Base-by-base conservation (phyloP, 2,888 invertebrate species). In the Vanessa cardui region DNA sequence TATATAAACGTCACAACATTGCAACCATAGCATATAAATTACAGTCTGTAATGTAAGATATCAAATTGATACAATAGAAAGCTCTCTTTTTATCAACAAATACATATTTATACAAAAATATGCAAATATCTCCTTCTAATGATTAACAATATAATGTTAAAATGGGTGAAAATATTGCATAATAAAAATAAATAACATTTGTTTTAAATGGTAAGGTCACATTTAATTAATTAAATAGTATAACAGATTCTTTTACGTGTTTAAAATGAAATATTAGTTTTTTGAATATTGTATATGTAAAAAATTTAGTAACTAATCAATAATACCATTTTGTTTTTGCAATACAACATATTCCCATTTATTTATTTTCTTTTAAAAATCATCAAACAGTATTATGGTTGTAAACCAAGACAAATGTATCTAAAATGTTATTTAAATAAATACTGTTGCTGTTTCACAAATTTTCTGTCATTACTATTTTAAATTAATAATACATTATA, bases 1-100 rank as follows among this genome's bases (percentile, higher is more conserved):
- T 39, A 12, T 75, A 58, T 62, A 62, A 68, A 69, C 58, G 68
- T 52, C 21, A 65, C 39, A 66, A 67, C 69, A 59, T 69, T 72
- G 69, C 72, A 73, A 69, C 61, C 61, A 66, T 69, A 54, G 46
- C 54, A 62, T 20, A 58, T 59, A 63, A 67, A 21, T 62, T 61
- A 39, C 18, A 62, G 33, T 46, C 63, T 31, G 26, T 26, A 33
- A 16, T 58, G 44, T 58, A 47, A 46, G 47, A 64, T 46, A 60
- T 18, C 26, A 60, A 63, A 63, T 33, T 64, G 21, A 49, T 18
- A 49, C 18, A 54, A 54, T n/a, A 54, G 16, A 54, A 6, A 31
- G 15, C 3, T 31, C 7, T 9, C 6, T 26, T 26, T 52, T 21
- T 52, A 52, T 26, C 2, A 26, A 52, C 16, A 16, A 26, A 26